Evolutionary conservation across 64 coral and sea anemone genomes (phyloP), one percentile per base, ranked within the genome.

Genomic region (Montipora sp.): DNA sequence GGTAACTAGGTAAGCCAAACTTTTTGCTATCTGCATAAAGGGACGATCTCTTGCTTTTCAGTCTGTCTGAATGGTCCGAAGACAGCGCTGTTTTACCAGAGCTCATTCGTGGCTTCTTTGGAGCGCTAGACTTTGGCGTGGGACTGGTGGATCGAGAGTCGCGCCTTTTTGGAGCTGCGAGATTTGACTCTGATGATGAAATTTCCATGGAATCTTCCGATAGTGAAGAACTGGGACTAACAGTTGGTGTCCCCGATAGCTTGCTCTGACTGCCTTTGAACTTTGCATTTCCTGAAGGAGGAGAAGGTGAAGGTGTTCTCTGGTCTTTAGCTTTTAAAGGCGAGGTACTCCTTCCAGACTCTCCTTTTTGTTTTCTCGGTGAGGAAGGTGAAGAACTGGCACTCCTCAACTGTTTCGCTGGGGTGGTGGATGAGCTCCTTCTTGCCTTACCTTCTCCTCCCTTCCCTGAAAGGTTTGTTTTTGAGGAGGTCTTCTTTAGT

Each of bases 91-190:
- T 15, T 72, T 85, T 85, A 47, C 65, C 65, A 21, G 67, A 7
- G 65, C 82, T 72, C n/a, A 71, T 68, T 18, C 82, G 60, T 27
- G 82, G 82, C 61, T 85, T 85, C 66, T 85, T 85, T n/a, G 65
- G 45, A 48, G 82, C 82, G 8, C 60, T 47, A 1, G 63, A 85
- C n/a, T 67, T 85, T 1, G 18, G 82, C 65, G 65, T 49, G 8
- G 82, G 82, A 7, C 82, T 85, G 4, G 65, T 47, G 13, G 82
- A 85, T 71, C 82, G 82, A 71, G 82, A n/a, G 1, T 85, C 82
- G 2, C 82, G 61, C n/a, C 82, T 45, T 50, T 85, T 85, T 5
- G 23, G 65, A 7, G 82, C 44, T 0, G 46, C 47, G 1, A 71
- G 61, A 85, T 72, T 85, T 2, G 82, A 48, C 46, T 85, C 82